Percentiles rank a stretch among this genome's conserved stretches.
Evolutionary conservation across 2,888 invertebrate genomes (phyloP).

Genomic region (Caenorhabditis doughertyi): DNA sequence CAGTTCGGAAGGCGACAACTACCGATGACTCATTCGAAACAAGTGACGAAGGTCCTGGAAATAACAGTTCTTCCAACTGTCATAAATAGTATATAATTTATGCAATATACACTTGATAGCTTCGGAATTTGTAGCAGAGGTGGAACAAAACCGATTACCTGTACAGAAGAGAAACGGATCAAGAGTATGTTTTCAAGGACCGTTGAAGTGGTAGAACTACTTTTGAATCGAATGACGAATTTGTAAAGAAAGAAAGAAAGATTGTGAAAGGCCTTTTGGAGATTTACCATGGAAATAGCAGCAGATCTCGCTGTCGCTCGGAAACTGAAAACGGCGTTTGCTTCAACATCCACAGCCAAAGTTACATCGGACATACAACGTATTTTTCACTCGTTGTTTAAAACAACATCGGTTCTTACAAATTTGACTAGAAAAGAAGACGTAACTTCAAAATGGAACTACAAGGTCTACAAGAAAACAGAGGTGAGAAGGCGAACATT

Average conservation of each 20-base stretch:
- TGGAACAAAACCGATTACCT: slow-evolving; percentile 13
- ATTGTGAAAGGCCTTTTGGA: background rate
- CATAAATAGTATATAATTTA: background rate
- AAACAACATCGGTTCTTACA: too few relatives aligned
- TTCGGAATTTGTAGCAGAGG: background rate
- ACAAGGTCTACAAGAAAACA: slow-evolving; percentile 1
- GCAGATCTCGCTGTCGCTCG: slow-evolving; percentile 3
- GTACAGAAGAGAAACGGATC: background rate
- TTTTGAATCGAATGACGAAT: slow-evolving; percentile 2
- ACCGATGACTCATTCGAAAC: slow-evolving; percentile 4
- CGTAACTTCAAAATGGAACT: background rate
- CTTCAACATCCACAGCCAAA: background rate
- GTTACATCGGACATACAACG: too few relatives aligned
- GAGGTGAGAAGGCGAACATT: slow-evolving; percentile 26
- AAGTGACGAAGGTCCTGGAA: background rate
- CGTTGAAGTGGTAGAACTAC: slow-evolving; percentile 41
- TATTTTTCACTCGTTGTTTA: background rate
- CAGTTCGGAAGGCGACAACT: slow-evolving; percentile 33
- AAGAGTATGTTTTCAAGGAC: slow-evolving; percentile 25
- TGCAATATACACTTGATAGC: too few relatives aligned
- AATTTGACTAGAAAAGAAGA: background rate
- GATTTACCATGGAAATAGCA: slow-evolving; percentile 2
- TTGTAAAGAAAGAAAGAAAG: background rate
- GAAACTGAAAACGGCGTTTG: slow-evolving; percentile 1
- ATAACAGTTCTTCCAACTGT: background rate